Base-by-base conservation (phyloP, 2,113 vertebrate genomes). In the Oreotrochilus melanogaster region DNA sequence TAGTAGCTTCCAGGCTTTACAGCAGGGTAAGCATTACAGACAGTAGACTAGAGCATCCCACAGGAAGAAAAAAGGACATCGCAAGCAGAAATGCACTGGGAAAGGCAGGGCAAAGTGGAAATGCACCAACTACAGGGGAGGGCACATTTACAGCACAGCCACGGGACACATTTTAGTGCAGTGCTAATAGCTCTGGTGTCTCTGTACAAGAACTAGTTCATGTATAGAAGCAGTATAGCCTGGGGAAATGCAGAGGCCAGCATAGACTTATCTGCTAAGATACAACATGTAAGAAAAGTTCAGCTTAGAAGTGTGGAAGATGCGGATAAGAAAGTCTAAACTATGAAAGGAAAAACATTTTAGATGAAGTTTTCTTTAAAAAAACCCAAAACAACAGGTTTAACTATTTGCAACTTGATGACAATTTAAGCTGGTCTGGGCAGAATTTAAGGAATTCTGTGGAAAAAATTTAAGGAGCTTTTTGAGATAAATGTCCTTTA, bases 1-100 rank as follows among this genome's bases (percentile, higher is more conserved):
- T 82, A 83, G 93, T 76, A 86, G 93, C 87, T 96, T 86, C 81
- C 84, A 89, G 92, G 74, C 64, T 91, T 93, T 94, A 39, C 60
- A 80, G 62, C 87, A 88, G 71, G 54, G 51, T 94, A 66, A 92
- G 78, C 58, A 70, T 56, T 88, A 48, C 51, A 79, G 60, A 33
- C 53, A 50, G 33, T 14, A 69, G n/a, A 17, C 27, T 54, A 50
- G 64, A 85, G 58, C 66, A 91, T 31, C 69, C 73, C 84, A 82
- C 53, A 75, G 89, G 85, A 89, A 83, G 37, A 57, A 56, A 88
- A 91, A 89, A 78, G 92, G 47, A 70, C 60, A 50, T 14, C 6
- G 4, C 56, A 73, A 88, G 78, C 72, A 89, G 67, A 89, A 95
- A 53, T 58, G 78, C 42, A 11, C n/a, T 10, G 50, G 53, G 64